Conservation (phyloP, 2,888 invertebrate genomes). For the Maniola hyperantus region DNA sequence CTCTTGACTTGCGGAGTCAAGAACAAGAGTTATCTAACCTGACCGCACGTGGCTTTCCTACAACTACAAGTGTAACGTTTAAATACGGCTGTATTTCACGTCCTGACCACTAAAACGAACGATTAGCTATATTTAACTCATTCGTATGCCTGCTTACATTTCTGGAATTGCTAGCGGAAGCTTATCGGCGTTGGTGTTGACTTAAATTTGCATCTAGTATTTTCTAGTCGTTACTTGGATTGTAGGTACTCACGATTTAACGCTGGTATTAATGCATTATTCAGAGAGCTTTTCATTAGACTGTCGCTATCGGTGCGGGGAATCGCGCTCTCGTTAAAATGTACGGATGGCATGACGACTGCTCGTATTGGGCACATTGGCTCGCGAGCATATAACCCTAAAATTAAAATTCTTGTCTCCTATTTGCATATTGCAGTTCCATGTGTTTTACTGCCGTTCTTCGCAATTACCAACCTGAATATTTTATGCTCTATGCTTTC, state of each 20-base stretch:
- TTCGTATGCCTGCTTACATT: conserved; percentile 52
- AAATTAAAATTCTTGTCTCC: conserved; percentile 48
- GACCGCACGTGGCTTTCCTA: not conserved
- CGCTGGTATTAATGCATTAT: conserved; percentile 82
- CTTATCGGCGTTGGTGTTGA: conserved; percentile 72
- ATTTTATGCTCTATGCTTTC: conserved; percentile 36
- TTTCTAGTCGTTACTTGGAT: conserved; percentile 71
- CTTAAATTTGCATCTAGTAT: conserved; percentile 79
- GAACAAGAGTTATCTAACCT: not conserved
- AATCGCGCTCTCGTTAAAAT: conserved; percentile 81
- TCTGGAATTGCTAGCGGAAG: conserved; percentile 67
- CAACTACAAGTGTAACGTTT: not conserved
- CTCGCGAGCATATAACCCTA: conserved; percentile 59
- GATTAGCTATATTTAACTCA: conserved; percentile 56
- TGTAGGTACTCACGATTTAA: conserved; percentile 80
- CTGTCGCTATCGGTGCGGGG: conserved; percentile 73
- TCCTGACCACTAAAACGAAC: conserved; percentile 32
- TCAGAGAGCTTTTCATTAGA: conserved; percentile 81
- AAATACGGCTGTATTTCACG: not conserved
- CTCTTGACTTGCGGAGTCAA: not conserved
- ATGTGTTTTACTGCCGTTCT: conserved; percentile 25
- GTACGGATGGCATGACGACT: conserved; percentile 80
- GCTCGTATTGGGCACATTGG: conserved; percentile 65
- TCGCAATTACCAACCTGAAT: conserved; percentile 46
- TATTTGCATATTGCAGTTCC: conserved; percentile 29